Base-by-base conservation (phyloP, 2,888 invertebrate genomes). In the Helicoverpa assulta region DNA sequence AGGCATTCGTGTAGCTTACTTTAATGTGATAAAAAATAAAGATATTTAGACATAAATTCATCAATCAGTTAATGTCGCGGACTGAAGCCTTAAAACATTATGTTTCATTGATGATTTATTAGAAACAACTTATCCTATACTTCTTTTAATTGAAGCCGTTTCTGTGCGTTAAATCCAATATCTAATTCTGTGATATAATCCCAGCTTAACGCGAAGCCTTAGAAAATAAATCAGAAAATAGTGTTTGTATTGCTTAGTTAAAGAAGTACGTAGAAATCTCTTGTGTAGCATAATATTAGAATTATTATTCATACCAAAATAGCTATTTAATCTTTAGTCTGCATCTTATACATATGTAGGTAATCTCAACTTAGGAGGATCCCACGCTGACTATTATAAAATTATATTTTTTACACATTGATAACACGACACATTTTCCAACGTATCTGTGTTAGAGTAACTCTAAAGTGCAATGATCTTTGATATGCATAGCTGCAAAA, bases 181-280 rank as follows among this genome's bases (percentile, higher is more conserved):
- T 19, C 5, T 52, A 52, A 56, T 56, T n/a, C 43, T 43, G n/a
- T 52, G 26, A 47, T 52, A 67, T 74, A 33, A 43, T 52, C 19
- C 10, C 10, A 52, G 33, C 40, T 55, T 51, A 51, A 18, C 10
- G 16, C 10, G 43, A 50, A 19, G 19, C 14, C 14, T 14, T 0
- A 47, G 1, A 18, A 12, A 10, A 68, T 66, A 19, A 50, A 54
- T 47, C n/a, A 18, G 7, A 50, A 29, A 55, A 21, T 2, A 58
- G 47, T 18, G 14, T 50, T 18, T 19, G 21, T 53, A 50, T 43
- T 56, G 21, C 26, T 43, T 53, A 29, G 10, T 18, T 26, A 43
- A 26, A 37, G 12, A 43, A 43, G 50, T 18, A 16, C 18, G 14
- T 54, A 12, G 19, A 68, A 56, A 56, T 68, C 33, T 56, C 43